A percentile compares a stretch with the other conserved stretches of the same genome.
Evolutionary conservation across 37 sponge, comb jelly and placozoan genomes (phyloP).

Genomic region (Mnemiopsis leidyi): DNA sequence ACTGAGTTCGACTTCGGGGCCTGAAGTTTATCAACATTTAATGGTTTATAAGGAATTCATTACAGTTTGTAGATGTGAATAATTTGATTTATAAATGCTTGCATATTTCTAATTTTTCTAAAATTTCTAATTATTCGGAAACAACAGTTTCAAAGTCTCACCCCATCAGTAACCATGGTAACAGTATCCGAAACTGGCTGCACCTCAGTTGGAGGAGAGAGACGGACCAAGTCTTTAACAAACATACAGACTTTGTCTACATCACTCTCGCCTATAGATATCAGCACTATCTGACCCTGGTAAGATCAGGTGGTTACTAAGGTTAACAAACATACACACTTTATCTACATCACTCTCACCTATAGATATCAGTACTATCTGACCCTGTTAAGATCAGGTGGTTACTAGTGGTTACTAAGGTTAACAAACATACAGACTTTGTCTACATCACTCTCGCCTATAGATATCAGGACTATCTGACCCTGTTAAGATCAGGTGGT

Average conservation of each 20-base stretch:
- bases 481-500: no score
- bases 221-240: background rate
- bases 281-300: constrained; percentile 46
- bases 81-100: no score
- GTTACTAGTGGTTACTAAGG: no score
- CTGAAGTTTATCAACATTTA: no score
- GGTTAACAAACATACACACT: constrained; percentile 20
- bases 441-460: constrained; percentile 34
- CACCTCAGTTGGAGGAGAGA: constrained; percentile 50
- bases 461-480: constrained; percentile 19
- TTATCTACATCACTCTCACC: constrained; percentile 16
- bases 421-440: background rate
- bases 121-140: no score
- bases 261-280: constrained; percentile 49
- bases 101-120: no score
- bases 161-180: no score
- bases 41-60: no score
- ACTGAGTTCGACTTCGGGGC: background rate
- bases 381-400: no score
- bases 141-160: no score
- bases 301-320: no score
- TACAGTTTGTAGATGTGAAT: no score
- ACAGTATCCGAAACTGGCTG: constrained; percentile 36
- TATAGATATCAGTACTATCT: constrained; percentile 33
- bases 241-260: background rate